Evolutionary conservation across 2,113 vertebrate species (phyloP), one percentile per base, ranked within the genome.

Genomic region (Ceyx cyanopectus): DNA sequence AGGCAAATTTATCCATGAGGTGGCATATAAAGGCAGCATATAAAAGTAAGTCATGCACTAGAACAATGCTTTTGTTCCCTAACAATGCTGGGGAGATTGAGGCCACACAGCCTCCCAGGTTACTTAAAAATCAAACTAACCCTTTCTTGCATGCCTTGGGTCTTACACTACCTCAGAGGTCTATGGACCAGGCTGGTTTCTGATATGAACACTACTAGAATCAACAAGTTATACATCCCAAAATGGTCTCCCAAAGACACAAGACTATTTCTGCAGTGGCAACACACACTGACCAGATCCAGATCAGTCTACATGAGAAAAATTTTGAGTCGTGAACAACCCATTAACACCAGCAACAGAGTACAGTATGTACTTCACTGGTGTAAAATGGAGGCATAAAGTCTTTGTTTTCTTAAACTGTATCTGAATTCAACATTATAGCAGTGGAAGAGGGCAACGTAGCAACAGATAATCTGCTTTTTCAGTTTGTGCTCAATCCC

Each of bases 131-230:
- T 70, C 50, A 72, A 81, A 32, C 61, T 69, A 68, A 68, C 46
- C 46, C 77, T 95, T 89, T 85, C 37, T 88, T 94, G 60, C 43
- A 5, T 70, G 40, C 51, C 87, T 81, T 73, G 40, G 50, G 80
- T 73, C 68, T 78, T 72, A 32, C 0, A 0, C 46, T 88, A 6
- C 56, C 74, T 90, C 66, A 58, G 74, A 91, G 57, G 43, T 91
- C 67, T 60, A 9, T 32, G 37, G 32, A 56, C 73, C 62, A 30
- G 37, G 23, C 63, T 72, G 65, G 30, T 45, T 81, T 72, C 69
- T 87, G 84, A 85, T 80, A 82, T 51, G 65, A 75, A 53, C 67
- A 10, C 63, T 53, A 24, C 73, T 40, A 40, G 50, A 73, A 80
- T 91, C 57, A 85, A 79, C 30, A 67, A 92, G 43, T 34, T 84